Evolutionary conservation across 2,113 vertebrate species (phyloP).

Genomic region (Mobula birostris): DNA sequence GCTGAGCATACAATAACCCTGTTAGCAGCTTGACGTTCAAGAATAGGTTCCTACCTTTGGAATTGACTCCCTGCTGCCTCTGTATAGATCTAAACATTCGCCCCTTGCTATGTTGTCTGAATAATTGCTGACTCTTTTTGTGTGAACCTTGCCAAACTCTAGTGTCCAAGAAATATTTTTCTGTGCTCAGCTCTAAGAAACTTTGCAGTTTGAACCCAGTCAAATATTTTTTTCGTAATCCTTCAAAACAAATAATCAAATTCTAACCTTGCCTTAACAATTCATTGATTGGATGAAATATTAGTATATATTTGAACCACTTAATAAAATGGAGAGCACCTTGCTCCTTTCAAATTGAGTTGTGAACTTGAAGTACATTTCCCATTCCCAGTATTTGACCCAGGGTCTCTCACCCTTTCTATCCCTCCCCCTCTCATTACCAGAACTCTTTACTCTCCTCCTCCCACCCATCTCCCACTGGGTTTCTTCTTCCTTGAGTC

Average conservation of each 20-base stretch:
- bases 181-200: not conserved
- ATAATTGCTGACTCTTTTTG: not conserved
- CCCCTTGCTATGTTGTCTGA: not conserved
- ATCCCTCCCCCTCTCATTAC: too few relatives aligned
- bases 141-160: not conserved
- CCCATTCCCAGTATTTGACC: too few relatives aligned
- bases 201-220: not conserved
- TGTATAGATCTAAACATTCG: not conserved
- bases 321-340: not conserved
- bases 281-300: not conserved
- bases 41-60: not conserved
- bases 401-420: too few relatives aligned
- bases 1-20: not conserved
- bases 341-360: too few relatives aligned
- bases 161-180: not conserved
- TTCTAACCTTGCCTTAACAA: not conserved
- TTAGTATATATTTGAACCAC: not conserved
- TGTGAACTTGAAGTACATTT: too few relatives aligned
- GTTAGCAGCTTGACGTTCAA: not conserved
- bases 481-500: too few relatives aligned
- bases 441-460: too few relatives aligned
- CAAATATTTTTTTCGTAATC: not conserved
- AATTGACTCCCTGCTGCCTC: not conserved
- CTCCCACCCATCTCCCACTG: too few relatives aligned
- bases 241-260: not conserved